Evolutionary conservation across 1,140 invertebrate genomes (phyloP), one percentile per base, ranked within the genome.

Genomic region (Panagrolaimus sp.): DNA sequence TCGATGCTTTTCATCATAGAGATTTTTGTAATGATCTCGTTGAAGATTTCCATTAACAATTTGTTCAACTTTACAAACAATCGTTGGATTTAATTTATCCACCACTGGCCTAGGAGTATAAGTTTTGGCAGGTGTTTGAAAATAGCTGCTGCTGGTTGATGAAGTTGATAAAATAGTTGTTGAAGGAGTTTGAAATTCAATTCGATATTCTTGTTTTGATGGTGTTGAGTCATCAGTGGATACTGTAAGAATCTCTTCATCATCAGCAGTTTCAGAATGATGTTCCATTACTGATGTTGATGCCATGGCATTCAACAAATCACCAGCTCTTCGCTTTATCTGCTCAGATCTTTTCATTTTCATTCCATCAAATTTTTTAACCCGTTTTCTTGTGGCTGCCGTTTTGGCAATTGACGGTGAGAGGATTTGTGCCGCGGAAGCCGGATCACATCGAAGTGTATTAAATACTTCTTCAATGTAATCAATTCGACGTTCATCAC

Each of bases 1-100:
- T 10, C 52, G 52, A 17, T 58, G 28, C 8, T 58, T 58, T 21
- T 58, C 52, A 28, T 58, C 52, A 28, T 58, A 58, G 21, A 58
- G 21, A 0, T 21, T 10, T 21, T 58, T 58, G 21, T 28, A 28
- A 8, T 28, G 52, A 58, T 58, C 52, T 4, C 21, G 10, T 26
- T 58, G 21, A 58, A 26, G 28, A 28, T 58, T 58, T 12, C 52
- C 52, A 26, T 58, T 58, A 12, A 58, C 52, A 14, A 58, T 28
- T 17, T 58, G 52, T 21, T 58, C 52, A 9, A 58, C 52, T 8
- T 26, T 26, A 26, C 52, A 58, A 28, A 58, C 52, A 5, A 26
- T 58, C 1, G 21, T 28, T 28, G 52, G 52, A 58, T 58, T 58
- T 2, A 58, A n/a, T 1, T 28, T 21, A 2, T 58, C 52, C 2